phyloP scores from a whole-genome alignment of 2,113 vertebrate genomes.

The Crotalus helleri region DNA sequence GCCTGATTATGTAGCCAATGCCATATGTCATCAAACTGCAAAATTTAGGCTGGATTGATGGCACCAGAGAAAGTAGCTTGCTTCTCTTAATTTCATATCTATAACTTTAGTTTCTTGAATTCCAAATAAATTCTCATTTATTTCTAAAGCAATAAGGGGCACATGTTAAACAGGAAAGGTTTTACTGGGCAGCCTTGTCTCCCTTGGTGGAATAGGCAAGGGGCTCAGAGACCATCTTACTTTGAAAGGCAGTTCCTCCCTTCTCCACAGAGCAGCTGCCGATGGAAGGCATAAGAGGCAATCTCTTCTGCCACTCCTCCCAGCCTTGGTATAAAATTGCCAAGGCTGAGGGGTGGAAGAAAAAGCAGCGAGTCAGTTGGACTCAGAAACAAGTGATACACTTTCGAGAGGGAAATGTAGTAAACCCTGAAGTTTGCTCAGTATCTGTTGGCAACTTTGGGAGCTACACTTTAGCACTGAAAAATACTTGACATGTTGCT shows the following conservation, averaged over 20 bases:
- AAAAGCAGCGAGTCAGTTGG: not conserved
- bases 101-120: constrained; percentile 12
- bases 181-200: not conserved
- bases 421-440: not conserved
- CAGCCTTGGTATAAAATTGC: not conserved
- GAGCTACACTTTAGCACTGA: not conserved
- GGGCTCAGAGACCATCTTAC: not conserved
- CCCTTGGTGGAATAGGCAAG: no score
- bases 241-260: not conserved
- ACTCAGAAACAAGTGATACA: not conserved
- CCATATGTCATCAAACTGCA: not conserved
- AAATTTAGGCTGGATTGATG: constrained; percentile 11
- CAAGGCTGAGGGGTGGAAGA: not conserved
- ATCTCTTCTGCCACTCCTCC: not conserved
- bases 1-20: not conserved
- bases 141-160: constrained; percentile 8
- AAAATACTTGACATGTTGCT: not conserved
- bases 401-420: not conserved
- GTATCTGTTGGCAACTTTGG: not conserved
- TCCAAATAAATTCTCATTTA: not conserved
- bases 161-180: not conserved
- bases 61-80: not conserved
- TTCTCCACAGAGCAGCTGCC: not conserved
- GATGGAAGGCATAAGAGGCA: not conserved
- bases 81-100: not conserved